These are phyloP conservation scores for Bos indicus DNA, from an alignment of 2,113 vertebrate species.

Conservation along the genomic window DNA sequence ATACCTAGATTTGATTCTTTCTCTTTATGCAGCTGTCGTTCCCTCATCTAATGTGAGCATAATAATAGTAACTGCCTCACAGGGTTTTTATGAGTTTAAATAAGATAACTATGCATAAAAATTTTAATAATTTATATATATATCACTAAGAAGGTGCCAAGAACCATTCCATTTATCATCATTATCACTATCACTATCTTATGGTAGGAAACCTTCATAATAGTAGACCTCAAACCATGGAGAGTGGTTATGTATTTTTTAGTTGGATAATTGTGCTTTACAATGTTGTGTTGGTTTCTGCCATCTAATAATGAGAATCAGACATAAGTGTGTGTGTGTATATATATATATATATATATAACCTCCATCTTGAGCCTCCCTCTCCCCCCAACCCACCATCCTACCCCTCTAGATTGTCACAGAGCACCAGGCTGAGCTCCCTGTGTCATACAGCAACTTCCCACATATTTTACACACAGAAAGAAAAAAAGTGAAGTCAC, in stretches of 20 bases:
- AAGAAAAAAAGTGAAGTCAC: too few species aligned
- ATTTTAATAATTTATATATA: neutral
- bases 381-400: neutral
- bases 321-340: neutral
- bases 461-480: neutral
- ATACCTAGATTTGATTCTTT: neutral
- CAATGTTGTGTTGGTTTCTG: neutral
- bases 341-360: rapidly evolving
- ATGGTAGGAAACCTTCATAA: neutral
- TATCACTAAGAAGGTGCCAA: neutral
- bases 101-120: neutral
- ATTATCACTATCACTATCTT: neutral
- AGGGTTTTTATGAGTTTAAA: neutral
- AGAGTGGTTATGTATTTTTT: neutral
- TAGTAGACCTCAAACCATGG: neutral
- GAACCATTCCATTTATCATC: neutral
- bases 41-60: neutral
- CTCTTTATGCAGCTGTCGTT: neutral
- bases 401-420: neutral
- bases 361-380: neutral
- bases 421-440: neutral
- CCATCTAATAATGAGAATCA: neutral
- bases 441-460: neutral
- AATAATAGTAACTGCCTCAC: neutral
- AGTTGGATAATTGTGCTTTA: neutral